phyloP scores from a whole-genome alignment of 2,888 invertebrate species.

The Iphiclides podalirius region DNA sequence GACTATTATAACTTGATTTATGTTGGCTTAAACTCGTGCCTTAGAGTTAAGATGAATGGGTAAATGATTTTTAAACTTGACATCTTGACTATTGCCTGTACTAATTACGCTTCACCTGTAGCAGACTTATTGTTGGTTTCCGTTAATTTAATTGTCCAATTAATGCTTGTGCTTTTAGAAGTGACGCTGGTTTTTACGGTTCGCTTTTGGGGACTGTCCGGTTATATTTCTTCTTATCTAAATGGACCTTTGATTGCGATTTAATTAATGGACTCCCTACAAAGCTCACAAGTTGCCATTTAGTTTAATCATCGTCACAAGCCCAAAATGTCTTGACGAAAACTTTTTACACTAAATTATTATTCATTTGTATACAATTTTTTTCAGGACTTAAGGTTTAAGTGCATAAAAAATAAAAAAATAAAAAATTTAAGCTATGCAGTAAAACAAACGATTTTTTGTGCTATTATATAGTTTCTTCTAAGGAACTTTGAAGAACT shows the following conservation, averaged over 20 bases:
- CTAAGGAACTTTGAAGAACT: too few relatives aligned
- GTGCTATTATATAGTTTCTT: too few relatives aligned
- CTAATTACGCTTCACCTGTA: neutral
- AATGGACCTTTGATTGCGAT: conserved; percentile 13
- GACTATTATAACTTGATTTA: too few relatives aligned
- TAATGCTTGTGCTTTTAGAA: conserved; percentile 4
- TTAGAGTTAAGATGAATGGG: neutral
- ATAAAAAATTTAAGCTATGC: too few relatives aligned
- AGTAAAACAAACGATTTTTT: too few relatives aligned
- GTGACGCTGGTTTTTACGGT: neutral
- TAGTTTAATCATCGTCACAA: neutral
- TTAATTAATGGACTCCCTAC: conserved; percentile 7
- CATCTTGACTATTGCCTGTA: neutral
- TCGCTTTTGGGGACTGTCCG: neutral
- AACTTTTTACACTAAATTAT: too few relatives aligned
- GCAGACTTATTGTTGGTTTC: neutral
- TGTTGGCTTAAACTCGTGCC: neutral
- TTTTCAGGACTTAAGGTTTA: too few relatives aligned
- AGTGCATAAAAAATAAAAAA: too few relatives aligned
- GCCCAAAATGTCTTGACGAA: neutral
- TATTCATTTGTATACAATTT: too few relatives aligned
- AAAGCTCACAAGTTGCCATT: neutral
- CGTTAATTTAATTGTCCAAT: neutral
- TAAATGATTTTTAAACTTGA: neutral
- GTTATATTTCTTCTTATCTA: conserved; percentile 3